Evolutionary conservation across 2,797 vertebrate genomes (phyloP), one percentile per base, ranked within the genome.

Genomic region (Ara ararauna): DNA sequence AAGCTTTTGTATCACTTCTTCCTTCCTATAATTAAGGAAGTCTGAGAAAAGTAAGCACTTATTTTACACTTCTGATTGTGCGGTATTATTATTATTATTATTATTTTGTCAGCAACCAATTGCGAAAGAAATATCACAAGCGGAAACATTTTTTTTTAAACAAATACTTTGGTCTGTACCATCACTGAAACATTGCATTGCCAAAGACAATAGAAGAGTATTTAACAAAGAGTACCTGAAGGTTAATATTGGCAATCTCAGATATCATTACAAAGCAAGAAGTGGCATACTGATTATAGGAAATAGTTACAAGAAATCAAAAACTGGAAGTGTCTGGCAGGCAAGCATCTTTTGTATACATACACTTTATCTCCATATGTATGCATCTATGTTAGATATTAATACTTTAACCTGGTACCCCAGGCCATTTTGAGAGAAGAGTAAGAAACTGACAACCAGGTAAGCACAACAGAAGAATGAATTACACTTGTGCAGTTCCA

Each of bases 331-430:
- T 1, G 5, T 58, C 44, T 77, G 60, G 34, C 51, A 82, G 36
- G 44, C 60, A 86, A 50, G 30, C 51, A n/a, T 7, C 42, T 81
- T 80, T n/a, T 38, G 8, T 30, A 61, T 3, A 29, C 9, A 5
- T 3, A 7, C 13, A 45, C 15, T 65, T 34, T 10, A 36, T 23
- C 60, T 73, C 66, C n/a, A 68, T 7, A 1, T 2, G 24, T 17
- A 23, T 29, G 38, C 8, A 17, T 13, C 34, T 36, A 10, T 0
- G 0, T 21, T 30, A 76, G 30, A 44, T 18, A 12, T 1, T 7
- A 30, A 13, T 11, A 13, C 66, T 53, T 85, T 22, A 62, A 30
- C 15, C 53, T 45, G 68, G 27, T 62, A 75, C 20, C 22, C 62
- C 34, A 44, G 20, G 45, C 18, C 58, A 32, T 12, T 51, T 65